phyloP scores from a whole-genome alignment of 2,888 invertebrate species.

The Drosophila macrospina region DNA sequence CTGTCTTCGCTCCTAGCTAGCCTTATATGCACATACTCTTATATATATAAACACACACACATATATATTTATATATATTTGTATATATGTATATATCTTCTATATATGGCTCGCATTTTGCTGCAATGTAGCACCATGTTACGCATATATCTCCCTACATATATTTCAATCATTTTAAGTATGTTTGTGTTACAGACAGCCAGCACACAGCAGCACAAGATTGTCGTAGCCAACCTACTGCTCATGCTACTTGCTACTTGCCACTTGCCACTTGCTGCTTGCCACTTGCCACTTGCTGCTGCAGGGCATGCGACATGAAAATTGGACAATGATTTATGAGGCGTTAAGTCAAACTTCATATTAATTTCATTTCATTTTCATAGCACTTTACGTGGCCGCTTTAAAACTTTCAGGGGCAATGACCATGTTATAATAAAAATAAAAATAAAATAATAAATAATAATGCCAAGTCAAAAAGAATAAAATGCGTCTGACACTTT shows the following conservation, averaged over 20 bases:
- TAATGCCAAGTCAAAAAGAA: constrained; percentile 46
- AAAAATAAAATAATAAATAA: constrained; percentile 35
- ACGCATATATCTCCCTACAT: constrained; percentile 72
- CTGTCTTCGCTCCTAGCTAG: constrained; percentile 35
- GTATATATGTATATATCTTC: constrained; percentile 1
- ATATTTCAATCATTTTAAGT: constrained; percentile 81
- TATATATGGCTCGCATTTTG: constrained; percentile 24
- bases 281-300: constrained; percentile 17
- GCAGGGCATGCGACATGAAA: constrained; percentile 65
- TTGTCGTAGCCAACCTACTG: constrained; percentile 29
- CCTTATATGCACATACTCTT: constrained; percentile 36
- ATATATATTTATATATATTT: background rate
- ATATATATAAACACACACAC: constrained; percentile 24
- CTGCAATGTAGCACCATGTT: constrained; percentile 65
- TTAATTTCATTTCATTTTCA: constrained; percentile 80
- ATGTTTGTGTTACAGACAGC: constrained; percentile 74
- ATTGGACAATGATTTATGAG: constrained; percentile 81
- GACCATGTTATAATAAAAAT: constrained; percentile 31
- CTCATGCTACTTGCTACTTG: constrained; percentile 4
- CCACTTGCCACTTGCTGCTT: constrained; percentile 3
- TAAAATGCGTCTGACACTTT: constrained; percentile 51
- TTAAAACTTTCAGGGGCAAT: constrained; percentile 61
- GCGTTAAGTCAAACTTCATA: constrained; percentile 81
- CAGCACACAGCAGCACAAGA: constrained; percentile 53
- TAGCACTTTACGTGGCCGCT: constrained; percentile 37